phyloP scores from a whole-genome alignment of 1,140 invertebrate species.

The Zaprionus nigranus region DNA sequence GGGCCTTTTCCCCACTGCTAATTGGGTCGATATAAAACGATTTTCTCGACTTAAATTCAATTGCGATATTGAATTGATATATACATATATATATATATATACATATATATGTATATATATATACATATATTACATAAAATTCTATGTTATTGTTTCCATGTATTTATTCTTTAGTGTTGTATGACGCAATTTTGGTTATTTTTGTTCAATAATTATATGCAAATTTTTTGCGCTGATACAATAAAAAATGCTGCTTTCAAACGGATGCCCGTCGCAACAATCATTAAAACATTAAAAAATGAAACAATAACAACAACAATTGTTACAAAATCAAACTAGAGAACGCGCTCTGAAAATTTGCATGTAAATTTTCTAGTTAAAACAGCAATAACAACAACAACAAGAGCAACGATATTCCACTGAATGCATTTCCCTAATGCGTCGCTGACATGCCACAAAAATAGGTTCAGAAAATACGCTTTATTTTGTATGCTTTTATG shows the following conservation, averaged over 20 bases:
- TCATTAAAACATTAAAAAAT: conserved; percentile 67
- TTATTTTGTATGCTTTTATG: conserved; percentile 6
- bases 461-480: neutral
- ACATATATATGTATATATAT: neutral
- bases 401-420: conserved; percentile 14
- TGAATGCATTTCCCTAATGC: conserved; percentile 70
- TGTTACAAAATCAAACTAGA: neutral
- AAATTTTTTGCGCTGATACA: conserved; percentile 38
- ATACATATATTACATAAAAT: neutral
- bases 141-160: neutral
- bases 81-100: neutral
- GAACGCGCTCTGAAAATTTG: conserved; percentile 55
- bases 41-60: conserved; percentile 19
- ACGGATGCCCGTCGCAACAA: conserved; percentile 35
- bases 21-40: conserved; percentile 30
- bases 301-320: conserved; percentile 35
- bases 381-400: conserved; percentile 41
- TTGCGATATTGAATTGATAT: conserved; percentile 34
- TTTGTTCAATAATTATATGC: conserved; percentile 46
- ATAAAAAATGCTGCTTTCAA: conserved; percentile 7
- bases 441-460: conserved; percentile 46
- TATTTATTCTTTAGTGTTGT: neutral
- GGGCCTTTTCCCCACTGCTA: conserved; percentile 5
- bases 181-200: conserved; percentile 37
- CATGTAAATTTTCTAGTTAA: conserved; percentile 61